Conservation (phyloP, 2,797 vertebrate species). For the Natrix natrix region DNA sequence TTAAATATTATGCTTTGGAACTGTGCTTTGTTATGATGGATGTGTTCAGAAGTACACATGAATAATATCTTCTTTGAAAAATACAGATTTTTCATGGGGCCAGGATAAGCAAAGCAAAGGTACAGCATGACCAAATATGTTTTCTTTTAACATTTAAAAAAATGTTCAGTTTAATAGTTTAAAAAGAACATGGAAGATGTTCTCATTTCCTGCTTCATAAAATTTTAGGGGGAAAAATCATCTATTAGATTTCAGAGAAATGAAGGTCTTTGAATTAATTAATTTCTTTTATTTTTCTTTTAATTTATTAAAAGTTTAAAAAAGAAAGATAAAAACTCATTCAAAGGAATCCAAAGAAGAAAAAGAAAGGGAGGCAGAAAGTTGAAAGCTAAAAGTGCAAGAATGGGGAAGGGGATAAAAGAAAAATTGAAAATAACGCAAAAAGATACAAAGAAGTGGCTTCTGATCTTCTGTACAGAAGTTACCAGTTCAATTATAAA, state of each 20-base stretch:
- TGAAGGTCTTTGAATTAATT: slow-evolving; percentile 43
- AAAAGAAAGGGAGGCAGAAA: not conserved
- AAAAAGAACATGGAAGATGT: slow-evolving; percentile 31
- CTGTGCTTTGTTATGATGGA: not conserved
- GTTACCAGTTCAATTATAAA: not conserved
- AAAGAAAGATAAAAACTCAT: not conserved
- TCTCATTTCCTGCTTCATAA: slow-evolving; percentile 49
- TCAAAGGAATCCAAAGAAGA: not conserved
- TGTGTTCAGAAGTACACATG: not conserved
- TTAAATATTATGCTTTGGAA: not conserved
- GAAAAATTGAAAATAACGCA: not conserved
- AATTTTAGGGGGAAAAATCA: slow-evolving; percentile 27
- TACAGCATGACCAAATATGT: slow-evolving; percentile 33
- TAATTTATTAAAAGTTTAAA: not conserved
- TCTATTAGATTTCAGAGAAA: slow-evolving; percentile 48
- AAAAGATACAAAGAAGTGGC: not conserved
- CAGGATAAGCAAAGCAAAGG: slow-evolving; percentile 12
- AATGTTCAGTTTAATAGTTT: slow-evolving; percentile 57
- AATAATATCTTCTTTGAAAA: fast-evolving
- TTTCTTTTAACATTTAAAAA: slow-evolving; percentile 46
- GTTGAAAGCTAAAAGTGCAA: not conserved
- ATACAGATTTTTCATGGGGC: not conserved
- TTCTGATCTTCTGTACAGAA: not conserved
- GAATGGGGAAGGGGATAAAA: not conserved
- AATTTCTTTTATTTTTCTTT: slow-evolving; percentile 48